Evolutionary conservation across 2,888 invertebrate genomes (phyloP).

Genomic region (Iselma pallidipennis): DNA sequence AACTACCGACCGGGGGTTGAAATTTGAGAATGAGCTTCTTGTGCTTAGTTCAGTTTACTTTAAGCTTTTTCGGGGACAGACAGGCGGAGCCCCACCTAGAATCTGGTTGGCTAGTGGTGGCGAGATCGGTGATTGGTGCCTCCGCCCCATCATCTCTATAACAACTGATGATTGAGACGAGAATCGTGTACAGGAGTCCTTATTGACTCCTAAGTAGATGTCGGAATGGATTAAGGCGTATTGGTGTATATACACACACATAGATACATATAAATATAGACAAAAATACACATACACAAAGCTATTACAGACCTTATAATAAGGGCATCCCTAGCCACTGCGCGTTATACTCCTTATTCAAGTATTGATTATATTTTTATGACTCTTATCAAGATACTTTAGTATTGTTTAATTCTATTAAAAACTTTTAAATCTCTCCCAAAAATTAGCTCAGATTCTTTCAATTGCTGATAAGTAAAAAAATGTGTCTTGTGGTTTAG

Average conservation of each 20-base stretch:
- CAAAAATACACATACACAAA: neutral
- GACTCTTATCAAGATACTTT: slow-evolving; percentile 48
- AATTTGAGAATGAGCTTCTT: slow-evolving; percentile 19
- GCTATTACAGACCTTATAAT: slow-evolving; percentile 5
- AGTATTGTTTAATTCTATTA: slow-evolving; percentile 42
- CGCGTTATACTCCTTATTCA: slow-evolving; percentile 45
- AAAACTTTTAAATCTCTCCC: slow-evolving; percentile 3
- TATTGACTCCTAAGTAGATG: slow-evolving; percentile 53
- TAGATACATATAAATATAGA: neutral
- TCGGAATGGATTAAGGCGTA: slow-evolving; percentile 51
- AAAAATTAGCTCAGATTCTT: neutral
- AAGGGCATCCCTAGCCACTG: slow-evolving; percentile 28
- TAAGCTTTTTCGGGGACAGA: slow-evolving; percentile 25
- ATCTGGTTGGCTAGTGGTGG: slow-evolving; percentile 49
- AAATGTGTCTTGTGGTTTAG: neutral
- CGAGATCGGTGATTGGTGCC: slow-evolving; percentile 50
- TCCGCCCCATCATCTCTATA: slow-evolving; percentile 37
- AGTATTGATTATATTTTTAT: slow-evolving; percentile 54
- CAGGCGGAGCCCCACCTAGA: slow-evolving; percentile 35
- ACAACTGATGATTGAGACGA: slow-evolving; percentile 30
- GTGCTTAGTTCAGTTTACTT: slow-evolving; percentile 16
- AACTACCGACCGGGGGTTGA: neutral
- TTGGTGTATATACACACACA: slow-evolving; percentile 35
- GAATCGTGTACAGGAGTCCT: slow-evolving; percentile 43
- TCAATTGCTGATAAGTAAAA: neutral